A percentile compares a stretch with the other conserved stretches of the same genome.
phyloP scores from a whole-genome alignment of 2,888 invertebrate species.

The Epinotia demarniana region DNA sequence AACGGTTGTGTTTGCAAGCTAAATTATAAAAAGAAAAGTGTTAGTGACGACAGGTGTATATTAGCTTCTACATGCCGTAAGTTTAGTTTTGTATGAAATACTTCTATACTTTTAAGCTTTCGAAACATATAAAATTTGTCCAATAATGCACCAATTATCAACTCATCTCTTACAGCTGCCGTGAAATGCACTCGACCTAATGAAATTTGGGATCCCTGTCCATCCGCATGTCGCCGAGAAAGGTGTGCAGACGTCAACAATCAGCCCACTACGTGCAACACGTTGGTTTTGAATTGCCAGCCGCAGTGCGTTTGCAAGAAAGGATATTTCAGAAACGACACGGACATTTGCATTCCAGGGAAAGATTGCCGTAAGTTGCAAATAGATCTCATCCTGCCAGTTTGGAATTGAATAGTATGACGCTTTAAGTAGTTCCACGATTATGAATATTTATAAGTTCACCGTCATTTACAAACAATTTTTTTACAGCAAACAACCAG shows the following conservation, averaged over 20 bases:
- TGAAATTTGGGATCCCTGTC: constrained; percentile 59
- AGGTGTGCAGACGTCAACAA: constrained; percentile 55
- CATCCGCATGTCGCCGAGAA: constrained; percentile 56
- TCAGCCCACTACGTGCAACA: constrained; percentile 53
- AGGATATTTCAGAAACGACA: constrained; percentile 54
- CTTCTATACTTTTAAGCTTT: neutral
- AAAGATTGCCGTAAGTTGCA: constrained; percentile 51
- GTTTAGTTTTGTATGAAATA: constrained; percentile 42
- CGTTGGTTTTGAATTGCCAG: constrained; percentile 57
- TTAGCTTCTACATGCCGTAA: constrained; percentile 55
- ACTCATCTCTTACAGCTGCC: neutral
- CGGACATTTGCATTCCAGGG: constrained; percentile 54
- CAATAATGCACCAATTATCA: neutral
- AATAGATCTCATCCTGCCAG: no score
- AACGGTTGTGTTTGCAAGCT: constrained; percentile 58
- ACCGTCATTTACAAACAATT: no score
- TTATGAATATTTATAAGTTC: neutral
- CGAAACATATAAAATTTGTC: neutral
- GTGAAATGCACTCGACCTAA: constrained; percentile 57
- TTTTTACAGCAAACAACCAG: constrained; percentile 9
- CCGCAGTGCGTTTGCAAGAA: constrained; percentile 60
- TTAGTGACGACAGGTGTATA: constrained; percentile 54
- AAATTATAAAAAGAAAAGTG: constrained; percentile 53
- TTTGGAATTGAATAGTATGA: no score
- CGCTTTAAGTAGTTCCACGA: no score